Conservation (phyloP, 2,797 vertebrate genomes). For the Onychomys torridus region DNA sequence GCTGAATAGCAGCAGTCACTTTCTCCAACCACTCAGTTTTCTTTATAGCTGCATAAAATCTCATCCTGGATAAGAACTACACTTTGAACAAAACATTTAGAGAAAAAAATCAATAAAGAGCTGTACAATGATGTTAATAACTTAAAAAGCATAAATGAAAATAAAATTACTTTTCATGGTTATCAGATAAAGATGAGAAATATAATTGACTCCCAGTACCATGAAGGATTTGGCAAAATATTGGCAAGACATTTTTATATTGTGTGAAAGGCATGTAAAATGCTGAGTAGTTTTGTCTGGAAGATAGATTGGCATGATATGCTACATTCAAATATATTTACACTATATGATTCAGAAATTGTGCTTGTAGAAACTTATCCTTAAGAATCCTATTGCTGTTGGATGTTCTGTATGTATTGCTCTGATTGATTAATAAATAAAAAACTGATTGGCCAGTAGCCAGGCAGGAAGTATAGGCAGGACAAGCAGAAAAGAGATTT, state of each 20-base stretch:
- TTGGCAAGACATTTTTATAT: not conserved
- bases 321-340: constrained; percentile 30
- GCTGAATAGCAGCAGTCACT: not conserved
- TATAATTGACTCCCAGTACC: not conserved
- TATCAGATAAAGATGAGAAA: constrained; percentile 61
- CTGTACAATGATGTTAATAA: constrained; percentile 28
- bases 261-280: constrained; percentile 19
- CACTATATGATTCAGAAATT: constrained; percentile 30
- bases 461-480: too few species aligned
- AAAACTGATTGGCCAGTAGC: too few species aligned
- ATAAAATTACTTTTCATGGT: constrained; percentile 15
- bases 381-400: not conserved
- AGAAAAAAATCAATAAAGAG: constrained; percentile 52
- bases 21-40: not conserved
- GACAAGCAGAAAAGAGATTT: too few species aligned
- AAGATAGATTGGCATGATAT: not conserved
- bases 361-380: constrained; percentile 13
- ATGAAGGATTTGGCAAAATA: constrained; percentile 38
- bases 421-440: too few species aligned
- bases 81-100: not conserved
- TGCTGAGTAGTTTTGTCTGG: not conserved
- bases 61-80: not conserved
- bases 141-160: constrained; percentile 40
- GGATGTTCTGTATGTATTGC: too few species aligned
- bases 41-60: not conserved